Conservation (phyloP, 2,113 vertebrate species). For the Irena cyanogastra region DNA sequence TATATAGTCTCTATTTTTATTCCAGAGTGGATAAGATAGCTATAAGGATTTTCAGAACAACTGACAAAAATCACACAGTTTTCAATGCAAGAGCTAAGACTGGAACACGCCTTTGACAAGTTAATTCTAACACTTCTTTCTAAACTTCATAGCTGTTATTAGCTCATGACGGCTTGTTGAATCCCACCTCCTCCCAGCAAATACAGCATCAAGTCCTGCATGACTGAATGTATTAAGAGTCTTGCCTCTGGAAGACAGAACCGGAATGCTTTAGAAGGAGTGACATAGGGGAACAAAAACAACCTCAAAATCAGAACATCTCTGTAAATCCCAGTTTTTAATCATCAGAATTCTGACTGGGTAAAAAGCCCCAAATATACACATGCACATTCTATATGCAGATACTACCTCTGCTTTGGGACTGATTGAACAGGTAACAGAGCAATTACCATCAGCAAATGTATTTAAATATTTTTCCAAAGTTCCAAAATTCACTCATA, state of each 20-base stretch:
- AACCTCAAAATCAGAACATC: neutral
- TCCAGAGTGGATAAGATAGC: neutral
- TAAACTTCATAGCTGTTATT: neutral
- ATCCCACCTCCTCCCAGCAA: neutral
- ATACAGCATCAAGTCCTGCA: neutral
- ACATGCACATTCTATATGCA: neutral
- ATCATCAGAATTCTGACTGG: neutral
- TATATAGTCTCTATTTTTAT: neutral
- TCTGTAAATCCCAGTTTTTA: neutral
- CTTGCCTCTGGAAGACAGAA: neutral
- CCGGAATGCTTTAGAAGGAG: neutral
- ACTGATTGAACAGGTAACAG: neutral
- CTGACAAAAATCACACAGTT: neutral
- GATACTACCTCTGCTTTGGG: neutral
- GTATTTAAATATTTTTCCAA: neutral
- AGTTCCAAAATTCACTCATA: neutral
- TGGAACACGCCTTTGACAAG: neutral
- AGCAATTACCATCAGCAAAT: neutral
- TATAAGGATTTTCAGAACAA: neutral
- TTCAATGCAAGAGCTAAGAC: neutral
- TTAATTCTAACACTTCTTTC: neutral
- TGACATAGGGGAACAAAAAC: neutral
- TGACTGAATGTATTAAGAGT: neutral
- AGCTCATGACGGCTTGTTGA: neutral
- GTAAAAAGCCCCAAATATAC: neutral